Percentiles rank a stretch among this genome's conserved stretches.
Conservation (phyloP, 2,113 vertebrate genomes). For the Scatophagus argus region DNA sequence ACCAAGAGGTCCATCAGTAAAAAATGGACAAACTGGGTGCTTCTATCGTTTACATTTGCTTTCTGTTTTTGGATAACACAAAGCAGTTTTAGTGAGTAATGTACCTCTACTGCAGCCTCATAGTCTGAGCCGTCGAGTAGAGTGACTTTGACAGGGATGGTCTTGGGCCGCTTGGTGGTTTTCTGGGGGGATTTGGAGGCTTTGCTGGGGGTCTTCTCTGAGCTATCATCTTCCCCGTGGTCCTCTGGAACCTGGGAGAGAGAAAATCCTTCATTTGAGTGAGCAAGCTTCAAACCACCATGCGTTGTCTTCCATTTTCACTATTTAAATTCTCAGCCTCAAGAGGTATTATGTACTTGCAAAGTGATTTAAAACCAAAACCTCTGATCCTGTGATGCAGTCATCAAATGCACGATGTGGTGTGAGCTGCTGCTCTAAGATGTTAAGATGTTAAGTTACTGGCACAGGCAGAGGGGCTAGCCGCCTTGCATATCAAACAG, state of each 20-base stretch:
- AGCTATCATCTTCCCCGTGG: constrained; percentile 91
- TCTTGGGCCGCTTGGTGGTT: constrained; percentile 91
- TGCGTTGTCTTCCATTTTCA: constrained; percentile 14
- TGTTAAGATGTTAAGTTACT: constrained; percentile 53
- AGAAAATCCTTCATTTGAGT: constrained; percentile 54
- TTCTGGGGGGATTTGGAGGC: constrained; percentile 97
- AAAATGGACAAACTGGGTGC: no score
- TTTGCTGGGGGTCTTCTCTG: constrained; percentile 96
- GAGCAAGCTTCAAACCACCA: background rate
- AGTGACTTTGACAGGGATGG: constrained; percentile 91
- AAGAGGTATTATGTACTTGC: constrained; percentile 8
- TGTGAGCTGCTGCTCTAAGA: constrained; percentile 39
- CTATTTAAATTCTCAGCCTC: constrained; percentile 14
- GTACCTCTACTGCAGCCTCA: constrained; percentile 95
- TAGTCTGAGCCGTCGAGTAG: constrained; percentile 94
- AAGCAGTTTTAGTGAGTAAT: background rate
- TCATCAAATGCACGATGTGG: constrained; percentile 43
- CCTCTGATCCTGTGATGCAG: constrained; percentile 38
- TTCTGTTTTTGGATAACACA: background rate
- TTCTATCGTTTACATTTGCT: background rate
- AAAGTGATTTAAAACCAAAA: constrained; percentile 37
- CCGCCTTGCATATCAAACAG: constrained; percentile 75
- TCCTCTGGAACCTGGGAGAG: constrained; percentile 83
- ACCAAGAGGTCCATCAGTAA: background rate
- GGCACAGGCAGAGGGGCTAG: constrained; percentile 33